phyloP scores from a whole-genome alignment of 35 echinoderm and acorn worm genomes.

The Diadema setosum region DNA sequence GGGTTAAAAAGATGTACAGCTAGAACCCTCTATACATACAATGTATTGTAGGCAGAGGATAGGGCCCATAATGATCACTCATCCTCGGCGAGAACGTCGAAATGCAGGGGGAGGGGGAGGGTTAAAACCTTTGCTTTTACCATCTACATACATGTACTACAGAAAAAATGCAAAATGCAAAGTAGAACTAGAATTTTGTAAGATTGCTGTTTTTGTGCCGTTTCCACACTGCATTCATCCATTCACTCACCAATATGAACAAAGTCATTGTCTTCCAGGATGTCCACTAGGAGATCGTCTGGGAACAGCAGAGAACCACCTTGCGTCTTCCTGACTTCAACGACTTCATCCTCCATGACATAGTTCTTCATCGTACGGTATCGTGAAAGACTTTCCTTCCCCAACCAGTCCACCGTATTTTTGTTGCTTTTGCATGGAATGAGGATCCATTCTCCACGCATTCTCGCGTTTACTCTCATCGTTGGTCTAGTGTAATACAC shows the following conservation, averaged over 20 bases:
- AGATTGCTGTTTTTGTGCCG: too few species aligned
- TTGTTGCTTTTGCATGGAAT: constrained; percentile 60
- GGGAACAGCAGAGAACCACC: constrained; percentile 86
- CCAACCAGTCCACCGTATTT: constrained; percentile 55
- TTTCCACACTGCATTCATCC: background rate
- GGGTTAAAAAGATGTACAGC: too few species aligned
- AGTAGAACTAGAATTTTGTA: too few species aligned
- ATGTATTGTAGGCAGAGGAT: too few species aligned
- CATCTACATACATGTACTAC: background rate
- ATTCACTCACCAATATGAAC: constrained; percentile 64
- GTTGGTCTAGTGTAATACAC: too few species aligned
- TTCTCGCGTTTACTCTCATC: constrained; percentile 83
- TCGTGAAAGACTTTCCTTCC: constrained; percentile 52
- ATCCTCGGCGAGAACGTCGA: too few species aligned
- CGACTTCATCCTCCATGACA: constrained; percentile 11
- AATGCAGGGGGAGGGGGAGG: too few species aligned
- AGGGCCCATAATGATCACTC: too few species aligned
- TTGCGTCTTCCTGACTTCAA: constrained; percentile 70
- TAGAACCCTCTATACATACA: too few species aligned
- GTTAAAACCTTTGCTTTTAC: too few species aligned
- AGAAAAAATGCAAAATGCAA: background rate
- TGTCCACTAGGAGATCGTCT: constrained; percentile 61
- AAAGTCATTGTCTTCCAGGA: constrained; percentile 89
- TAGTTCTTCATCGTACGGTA: constrained; percentile 50
- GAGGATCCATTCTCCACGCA: constrained; percentile 84